Percentiles rank a stretch among this genome's conserved stretches.
phyloP scores from a whole-genome alignment of 2,113 vertebrate genomes.

The Oreochromis spilurus region DNA sequence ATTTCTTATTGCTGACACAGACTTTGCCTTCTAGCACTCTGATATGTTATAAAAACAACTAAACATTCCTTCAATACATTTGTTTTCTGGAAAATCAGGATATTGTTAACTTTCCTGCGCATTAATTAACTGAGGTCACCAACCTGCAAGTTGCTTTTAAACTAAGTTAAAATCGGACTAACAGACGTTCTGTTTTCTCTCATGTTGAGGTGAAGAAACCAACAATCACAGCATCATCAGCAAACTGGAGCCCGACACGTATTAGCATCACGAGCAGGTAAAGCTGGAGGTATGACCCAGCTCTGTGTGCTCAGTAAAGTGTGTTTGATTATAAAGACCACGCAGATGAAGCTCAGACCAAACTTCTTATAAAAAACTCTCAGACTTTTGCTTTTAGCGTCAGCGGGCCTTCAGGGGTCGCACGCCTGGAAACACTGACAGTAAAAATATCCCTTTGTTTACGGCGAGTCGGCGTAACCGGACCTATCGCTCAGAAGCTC shows the following conservation, averaged over 20 bases:
- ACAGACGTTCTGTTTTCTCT: background rate
- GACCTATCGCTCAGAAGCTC: background rate
- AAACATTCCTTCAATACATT: background rate
- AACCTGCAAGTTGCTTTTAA: background rate
- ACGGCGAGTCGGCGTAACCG: background rate
- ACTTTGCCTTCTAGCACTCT: background rate
- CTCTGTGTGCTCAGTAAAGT: background rate
- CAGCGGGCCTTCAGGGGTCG: background rate
- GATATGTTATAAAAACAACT: background rate
- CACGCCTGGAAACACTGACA: background rate
- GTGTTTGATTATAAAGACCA: accelerated
- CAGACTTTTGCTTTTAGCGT: background rate
- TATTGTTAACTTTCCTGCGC: background rate
- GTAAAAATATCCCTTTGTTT: background rate
- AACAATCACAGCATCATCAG: too few species aligned
- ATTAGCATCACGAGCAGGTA: too few species aligned
- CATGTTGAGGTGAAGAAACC: too few species aligned
- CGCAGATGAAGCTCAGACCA: background rate
- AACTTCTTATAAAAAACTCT: background rate
- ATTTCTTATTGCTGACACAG: background rate
- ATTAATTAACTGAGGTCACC: background rate
- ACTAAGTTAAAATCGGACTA: background rate
- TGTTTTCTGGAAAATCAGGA: background rate
- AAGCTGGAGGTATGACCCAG: background rate
- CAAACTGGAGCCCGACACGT: too few species aligned